Percentiles rank a stretch among this genome's conserved stretches.
Evolutionary conservation across 2,888 invertebrate species (phyloP).

Genomic region (Diplazon laetatorius): DNA sequence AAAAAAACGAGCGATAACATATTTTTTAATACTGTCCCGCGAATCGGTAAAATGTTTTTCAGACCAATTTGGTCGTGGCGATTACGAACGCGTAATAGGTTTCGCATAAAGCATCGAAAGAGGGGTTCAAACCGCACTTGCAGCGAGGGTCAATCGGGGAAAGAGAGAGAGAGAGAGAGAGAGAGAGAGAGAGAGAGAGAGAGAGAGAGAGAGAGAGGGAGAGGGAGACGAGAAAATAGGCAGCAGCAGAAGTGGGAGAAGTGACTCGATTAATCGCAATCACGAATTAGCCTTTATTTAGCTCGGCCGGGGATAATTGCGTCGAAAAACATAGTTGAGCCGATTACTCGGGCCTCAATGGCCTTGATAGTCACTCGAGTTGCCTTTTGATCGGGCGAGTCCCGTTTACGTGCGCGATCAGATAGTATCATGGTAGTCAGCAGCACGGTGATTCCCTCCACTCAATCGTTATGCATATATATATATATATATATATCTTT

Average conservation of each 20-base stretch:
- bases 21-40: slow-evolving; percentile 19
- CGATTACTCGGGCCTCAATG: slow-evolving; percentile 37
- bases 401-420: slow-evolving; percentile 34
- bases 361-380: slow-evolving; percentile 43
- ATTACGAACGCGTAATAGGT: slow-evolving; percentile 41
- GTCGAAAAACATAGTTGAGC: slow-evolving; percentile 31
- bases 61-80: slow-evolving; percentile 31
- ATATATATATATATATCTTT: neutral
- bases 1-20: slow-evolving; percentile 18
- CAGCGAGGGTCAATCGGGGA: neutral
- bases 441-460: slow-evolving; percentile 19
- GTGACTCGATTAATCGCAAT: slow-evolving; percentile 39
- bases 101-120: slow-evolving; percentile 45
- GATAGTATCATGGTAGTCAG: slow-evolving; percentile 25
- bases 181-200: slow-evolving; percentile 17
- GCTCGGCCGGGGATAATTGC: slow-evolving; percentile 37
- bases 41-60: slow-evolving; percentile 32
- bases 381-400: slow-evolving; percentile 41
- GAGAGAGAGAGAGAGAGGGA: neutral
- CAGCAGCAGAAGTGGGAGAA: slow-evolving; percentile 10
- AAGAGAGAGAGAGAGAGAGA: slow-evolving; percentile 14
- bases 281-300: slow-evolving; percentile 49
- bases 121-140: slow-evolving; percentile 18
- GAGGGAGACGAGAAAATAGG: slow-evolving; percentile 23
- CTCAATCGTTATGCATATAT: neutral